Evolutionary conservation across 2,888 invertebrate species (phyloP).

Genomic region (Falcaria lacertinaria): DNA sequence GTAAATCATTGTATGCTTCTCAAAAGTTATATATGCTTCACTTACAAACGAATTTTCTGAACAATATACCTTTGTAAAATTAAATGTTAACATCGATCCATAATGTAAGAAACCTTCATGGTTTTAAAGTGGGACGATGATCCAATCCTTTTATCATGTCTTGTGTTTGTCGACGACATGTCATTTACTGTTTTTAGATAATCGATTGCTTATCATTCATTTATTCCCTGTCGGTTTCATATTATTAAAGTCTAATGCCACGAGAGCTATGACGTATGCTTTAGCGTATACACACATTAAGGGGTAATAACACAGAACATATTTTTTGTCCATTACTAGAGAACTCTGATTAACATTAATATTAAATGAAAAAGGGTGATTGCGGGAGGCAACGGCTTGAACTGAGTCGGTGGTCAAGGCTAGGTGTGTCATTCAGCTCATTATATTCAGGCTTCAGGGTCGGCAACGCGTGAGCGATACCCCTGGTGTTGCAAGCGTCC

Average conservation of each 20-base stretch:
- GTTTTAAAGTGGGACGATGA: too few species aligned
- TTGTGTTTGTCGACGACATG: too few species aligned
- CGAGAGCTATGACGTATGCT: too few species aligned
- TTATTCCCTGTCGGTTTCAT: too few species aligned
- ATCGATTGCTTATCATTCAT: too few species aligned
- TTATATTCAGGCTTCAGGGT: too few species aligned
- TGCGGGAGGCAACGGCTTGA: conserved; percentile 12
- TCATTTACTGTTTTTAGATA: too few species aligned
- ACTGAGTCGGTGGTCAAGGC: conserved; percentile 32
- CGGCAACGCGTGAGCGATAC: too few species aligned
- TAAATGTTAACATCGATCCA: not conserved
- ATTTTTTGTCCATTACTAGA: conserved; percentile 26
- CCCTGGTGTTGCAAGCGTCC: too few species aligned
- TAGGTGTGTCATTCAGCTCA: conserved; percentile 6
- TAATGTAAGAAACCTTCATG: not conserved
- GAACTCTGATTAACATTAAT: conserved; percentile 40
- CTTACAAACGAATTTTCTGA: not conserved
- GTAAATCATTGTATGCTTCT: conserved; percentile 4
- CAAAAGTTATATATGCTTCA: not conserved
- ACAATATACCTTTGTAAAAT: not conserved
- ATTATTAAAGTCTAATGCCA: too few species aligned
- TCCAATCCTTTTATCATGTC: too few species aligned
- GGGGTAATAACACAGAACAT: conserved; percentile 13
- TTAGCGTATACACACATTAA: too few species aligned
- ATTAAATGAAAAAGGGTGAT: conserved; percentile 28